Base-by-base conservation (phyloP, 2,797 vertebrate genomes). In the Cygnus olor region DNA sequence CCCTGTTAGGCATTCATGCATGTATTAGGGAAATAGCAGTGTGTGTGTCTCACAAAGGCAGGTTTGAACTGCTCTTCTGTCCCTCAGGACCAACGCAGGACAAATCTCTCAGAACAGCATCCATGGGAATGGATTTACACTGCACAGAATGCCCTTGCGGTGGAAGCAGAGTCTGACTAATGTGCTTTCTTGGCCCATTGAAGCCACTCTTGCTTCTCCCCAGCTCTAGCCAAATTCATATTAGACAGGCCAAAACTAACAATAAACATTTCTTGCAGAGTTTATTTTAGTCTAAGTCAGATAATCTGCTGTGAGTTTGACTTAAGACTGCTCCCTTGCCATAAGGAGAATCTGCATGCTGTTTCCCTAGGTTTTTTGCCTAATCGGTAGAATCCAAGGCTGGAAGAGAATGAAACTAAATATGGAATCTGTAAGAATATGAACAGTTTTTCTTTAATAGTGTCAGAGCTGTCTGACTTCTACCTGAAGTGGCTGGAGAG, bases 211-310 rank as follows among this genome's bases (percentile, higher is more conserved):
- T 85, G 89, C 76, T 73, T 49, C 73, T 86, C 47, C 25, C 25
- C 53, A 64, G 57, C 66, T 83, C 80, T 4, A 94, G 92, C 94
- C 85, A 86, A 91, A 69, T 53, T 49, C 60, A 36, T 45, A 21
- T 3, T 2, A 21, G 47, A 27, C n/a, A 71, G 80, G 94, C 96
- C 96, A 97, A 97, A 87, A 47, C 86, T 90, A 96, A 96, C 92
- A 95, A 73, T 95, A 90, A 96, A 89, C 95, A 95, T 69, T 83
- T 81, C 66, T 73, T 0, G 4, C 45, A 4, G 78, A 57, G 88
- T 95, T 97, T 95, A 95, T 96, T 95, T 96, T 88, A 88, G 90
- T 85, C 86, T 90, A 88, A 94, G 44, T 79, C 87, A 65, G 93
- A 94, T 96, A 90, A 95, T 92, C 90, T 74, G 86, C 88, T 88